These are phyloP conservation scores for Helleia helle DNA, from an alignment of 2,888 invertebrate genomes.

Conservation along the genomic window DNA sequence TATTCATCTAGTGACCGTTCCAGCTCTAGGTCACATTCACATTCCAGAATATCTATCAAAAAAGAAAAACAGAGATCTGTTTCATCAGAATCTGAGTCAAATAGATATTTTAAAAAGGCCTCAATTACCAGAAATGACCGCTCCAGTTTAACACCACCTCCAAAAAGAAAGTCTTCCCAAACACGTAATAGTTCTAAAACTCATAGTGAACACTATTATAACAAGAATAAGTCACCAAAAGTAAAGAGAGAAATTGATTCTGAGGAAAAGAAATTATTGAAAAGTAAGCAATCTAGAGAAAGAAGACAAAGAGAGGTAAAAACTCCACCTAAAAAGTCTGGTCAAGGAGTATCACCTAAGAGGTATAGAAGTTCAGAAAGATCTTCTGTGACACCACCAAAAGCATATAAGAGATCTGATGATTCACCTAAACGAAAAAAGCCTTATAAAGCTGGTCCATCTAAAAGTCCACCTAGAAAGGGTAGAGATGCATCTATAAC, in stretches of 20 bases:
- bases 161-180: conserved; percentile 31
- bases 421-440: conserved; percentile 37
- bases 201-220: conserved; percentile 26
- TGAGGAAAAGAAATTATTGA: conserved; percentile 30
- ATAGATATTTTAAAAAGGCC: conserved; percentile 36
- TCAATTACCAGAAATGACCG: conserved; percentile 26
- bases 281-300: conserved; percentile 31
- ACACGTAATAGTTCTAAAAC: conserved; percentile 32
- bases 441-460: conserved; percentile 34
- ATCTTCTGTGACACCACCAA: conserved; percentile 39
- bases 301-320: conserved; percentile 28
- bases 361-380: conserved; percentile 32
- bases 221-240: conserved; percentile 31
- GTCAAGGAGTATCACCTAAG: conserved; percentile 31
- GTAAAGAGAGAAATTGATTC: conserved; percentile 19
- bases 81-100: conserved; percentile 44
- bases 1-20: conserved; percentile 55
- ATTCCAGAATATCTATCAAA: conserved; percentile 33
- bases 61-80: conserved; percentile 33
- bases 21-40: conserved; percentile 44
- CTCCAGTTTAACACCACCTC: conserved; percentile 34
- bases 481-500: conserved; percentile 47
- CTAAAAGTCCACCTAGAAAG: conserved; percentile 34
- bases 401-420: conserved; percentile 31
- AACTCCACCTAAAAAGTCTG: conserved; percentile 32